phyloP scores from a whole-genome alignment of 2,797 vertebrate genomes.

The Psittacula derbiana region DNA sequence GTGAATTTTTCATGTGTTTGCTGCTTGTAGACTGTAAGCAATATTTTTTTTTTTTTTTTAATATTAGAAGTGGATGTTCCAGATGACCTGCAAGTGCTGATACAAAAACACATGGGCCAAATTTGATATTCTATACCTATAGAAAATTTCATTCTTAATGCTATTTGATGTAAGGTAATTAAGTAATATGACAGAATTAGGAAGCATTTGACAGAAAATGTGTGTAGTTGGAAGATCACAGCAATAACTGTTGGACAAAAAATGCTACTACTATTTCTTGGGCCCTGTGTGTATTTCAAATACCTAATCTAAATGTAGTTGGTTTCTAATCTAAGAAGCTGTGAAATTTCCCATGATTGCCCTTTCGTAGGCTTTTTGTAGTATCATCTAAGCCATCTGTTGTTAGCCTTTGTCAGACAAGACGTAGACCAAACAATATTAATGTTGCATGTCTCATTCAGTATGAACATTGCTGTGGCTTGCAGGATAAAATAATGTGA shows the following conservation, averaged over 20 bases:
- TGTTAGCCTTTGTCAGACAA: not conserved
- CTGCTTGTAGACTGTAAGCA: not conserved
- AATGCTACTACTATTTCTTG: not conserved
- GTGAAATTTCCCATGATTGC: not conserved
- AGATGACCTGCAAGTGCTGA: not conserved
- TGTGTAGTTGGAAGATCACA: not conserved
- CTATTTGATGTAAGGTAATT: not conserved
- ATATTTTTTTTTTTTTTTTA: not conserved
- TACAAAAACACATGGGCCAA: not conserved
- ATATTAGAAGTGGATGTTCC: not conserved
- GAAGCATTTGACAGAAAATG: not conserved
- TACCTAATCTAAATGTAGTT: not conserved
- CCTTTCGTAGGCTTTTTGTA: not conserved
- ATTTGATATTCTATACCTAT: not conserved
- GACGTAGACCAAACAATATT: not conserved
- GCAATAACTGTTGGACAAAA: not conserved
- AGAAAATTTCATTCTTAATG: not conserved
- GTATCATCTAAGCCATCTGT: not conserved
- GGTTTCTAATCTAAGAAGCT: slow-evolving; percentile 8
- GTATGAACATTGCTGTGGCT: not conserved
- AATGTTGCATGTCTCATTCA: not conserved
- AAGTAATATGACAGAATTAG: not conserved
- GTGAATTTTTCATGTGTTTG: not conserved
- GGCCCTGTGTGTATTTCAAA: not conserved
- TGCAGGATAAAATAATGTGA: not conserved